Percentiles rank a stretch among this genome's conserved stretches.
phyloP scores from a whole-genome alignment of 2,113 vertebrate genomes.

The Elaphurus davidianus region DNA sequence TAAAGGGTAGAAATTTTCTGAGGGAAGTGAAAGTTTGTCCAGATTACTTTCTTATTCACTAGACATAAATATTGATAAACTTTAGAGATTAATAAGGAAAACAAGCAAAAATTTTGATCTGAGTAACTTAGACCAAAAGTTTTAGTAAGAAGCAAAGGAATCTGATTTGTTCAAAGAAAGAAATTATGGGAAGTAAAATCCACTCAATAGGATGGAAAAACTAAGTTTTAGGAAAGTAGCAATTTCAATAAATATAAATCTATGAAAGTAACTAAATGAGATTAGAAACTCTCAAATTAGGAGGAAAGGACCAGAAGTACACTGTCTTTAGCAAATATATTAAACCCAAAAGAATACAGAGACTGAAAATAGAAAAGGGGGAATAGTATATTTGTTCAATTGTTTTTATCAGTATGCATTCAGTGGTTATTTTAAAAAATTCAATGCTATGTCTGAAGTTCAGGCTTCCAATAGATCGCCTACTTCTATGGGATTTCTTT shows the following conservation, averaged over 20 bases:
- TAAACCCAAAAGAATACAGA: not conserved
- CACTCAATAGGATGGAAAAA: not conserved
- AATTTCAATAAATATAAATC: slow-evolving; percentile 17
- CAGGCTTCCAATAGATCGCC: not conserved
- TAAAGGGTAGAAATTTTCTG: not conserved
- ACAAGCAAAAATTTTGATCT: not conserved
- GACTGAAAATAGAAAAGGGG: not conserved
- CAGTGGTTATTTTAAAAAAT: slow-evolving; percentile 14
- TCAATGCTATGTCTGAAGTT: not conserved
- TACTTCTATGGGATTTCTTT: slow-evolving; percentile 20
- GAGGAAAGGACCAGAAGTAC: not conserved
- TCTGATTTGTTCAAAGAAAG: not conserved
- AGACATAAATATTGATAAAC: not conserved
- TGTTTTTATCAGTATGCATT: not conserved
- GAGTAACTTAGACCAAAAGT: not conserved
- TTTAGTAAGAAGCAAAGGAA: not conserved
- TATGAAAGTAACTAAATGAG: not conserved
- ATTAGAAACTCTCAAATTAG: slow-evolving; percentile 4
- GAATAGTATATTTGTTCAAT: not conserved
- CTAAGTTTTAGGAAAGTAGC: not conserved
- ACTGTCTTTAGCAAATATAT: not conserved
- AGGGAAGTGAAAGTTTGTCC: not conserved
- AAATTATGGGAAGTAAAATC: not conserved
- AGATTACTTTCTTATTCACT: not conserved
- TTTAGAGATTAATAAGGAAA: not conserved